Evolutionary conservation across 2,113 vertebrate species (phyloP).

Genomic region (Petaurus breviceps): DNA sequence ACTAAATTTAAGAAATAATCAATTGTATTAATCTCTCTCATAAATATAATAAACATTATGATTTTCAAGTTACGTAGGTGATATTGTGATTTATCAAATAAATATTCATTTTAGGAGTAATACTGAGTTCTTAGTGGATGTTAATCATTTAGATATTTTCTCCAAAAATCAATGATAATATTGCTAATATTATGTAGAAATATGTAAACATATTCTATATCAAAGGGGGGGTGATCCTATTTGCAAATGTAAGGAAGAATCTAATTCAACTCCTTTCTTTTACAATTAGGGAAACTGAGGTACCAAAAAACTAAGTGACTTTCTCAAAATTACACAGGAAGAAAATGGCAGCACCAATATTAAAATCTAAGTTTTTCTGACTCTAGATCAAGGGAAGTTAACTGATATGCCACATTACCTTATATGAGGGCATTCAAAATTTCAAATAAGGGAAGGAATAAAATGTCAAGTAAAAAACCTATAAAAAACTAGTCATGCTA

Average conservation of each 20-base stretch:
- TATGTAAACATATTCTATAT: not conserved
- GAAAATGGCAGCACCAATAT: not conserved
- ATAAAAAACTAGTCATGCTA: not conserved
- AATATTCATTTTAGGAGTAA: not conserved
- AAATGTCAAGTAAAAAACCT: not conserved
- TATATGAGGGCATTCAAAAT: not conserved
- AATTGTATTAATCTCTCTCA: no score
- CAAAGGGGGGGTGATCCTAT: no score
- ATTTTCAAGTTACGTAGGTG: not conserved
- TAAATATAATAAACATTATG: no score
- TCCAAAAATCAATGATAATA: not conserved
- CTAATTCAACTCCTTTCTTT: no score
- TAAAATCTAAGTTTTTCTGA: not conserved
- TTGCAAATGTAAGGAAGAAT: no score
- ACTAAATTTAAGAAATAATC: no score
- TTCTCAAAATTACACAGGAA: not conserved
- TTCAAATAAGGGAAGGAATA: not conserved
- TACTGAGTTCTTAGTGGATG: not conserved
- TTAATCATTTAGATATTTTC: not conserved
- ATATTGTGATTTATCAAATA: no score
- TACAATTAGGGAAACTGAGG: not conserved
- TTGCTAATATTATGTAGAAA: not conserved
- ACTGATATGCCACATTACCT: fast-evolving
- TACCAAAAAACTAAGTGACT: not conserved
- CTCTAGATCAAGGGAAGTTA: not conserved